Percentiles rank a stretch among this genome's conserved stretches.
phyloP scores from a whole-genome alignment of 2,797 vertebrate species.

The Gallinago nigripennis region DNA sequence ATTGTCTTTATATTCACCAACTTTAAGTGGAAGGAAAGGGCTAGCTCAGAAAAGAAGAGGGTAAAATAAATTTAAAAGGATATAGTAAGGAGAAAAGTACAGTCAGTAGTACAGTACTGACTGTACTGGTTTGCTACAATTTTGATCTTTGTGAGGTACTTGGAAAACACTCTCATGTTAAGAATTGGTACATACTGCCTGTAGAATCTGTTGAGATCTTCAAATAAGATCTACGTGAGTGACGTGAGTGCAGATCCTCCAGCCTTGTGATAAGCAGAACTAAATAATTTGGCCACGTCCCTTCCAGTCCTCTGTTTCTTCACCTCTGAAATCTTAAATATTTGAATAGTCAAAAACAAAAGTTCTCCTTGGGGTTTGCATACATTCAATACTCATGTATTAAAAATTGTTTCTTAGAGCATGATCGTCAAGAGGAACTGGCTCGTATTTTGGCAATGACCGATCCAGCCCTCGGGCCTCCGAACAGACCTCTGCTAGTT shows the following conservation, averaged over 20 bases:
- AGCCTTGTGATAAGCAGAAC: neutral
- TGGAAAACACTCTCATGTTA: neutral
- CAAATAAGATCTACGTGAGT: neutral
- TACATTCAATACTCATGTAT: neutral
- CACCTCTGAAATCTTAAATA: neutral
- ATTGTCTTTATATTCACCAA: neutral
- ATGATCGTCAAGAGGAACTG: constrained; percentile 79
- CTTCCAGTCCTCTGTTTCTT: neutral
- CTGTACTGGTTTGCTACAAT: neutral
- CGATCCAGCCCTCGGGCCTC: constrained; percentile 77
- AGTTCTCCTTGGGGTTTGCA: neutral
- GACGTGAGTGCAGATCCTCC: no score
- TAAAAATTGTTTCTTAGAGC: constrained; percentile 56
- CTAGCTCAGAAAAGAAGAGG: neutral
- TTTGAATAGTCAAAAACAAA: neutral
- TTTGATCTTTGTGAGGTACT: neutral
- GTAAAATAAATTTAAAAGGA: neutral
- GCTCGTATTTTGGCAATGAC: constrained; percentile 86
- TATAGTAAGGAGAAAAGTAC: neutral
- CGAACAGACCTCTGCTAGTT: constrained; percentile 85
- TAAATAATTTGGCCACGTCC: neutral
- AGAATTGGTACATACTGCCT: neutral
- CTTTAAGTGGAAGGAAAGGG: neutral
- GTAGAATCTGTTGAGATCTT: neutral
- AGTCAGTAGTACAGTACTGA: neutral